Conservation (phyloP, 1,140 invertebrate species). For the Drosophila truncata region DNA sequence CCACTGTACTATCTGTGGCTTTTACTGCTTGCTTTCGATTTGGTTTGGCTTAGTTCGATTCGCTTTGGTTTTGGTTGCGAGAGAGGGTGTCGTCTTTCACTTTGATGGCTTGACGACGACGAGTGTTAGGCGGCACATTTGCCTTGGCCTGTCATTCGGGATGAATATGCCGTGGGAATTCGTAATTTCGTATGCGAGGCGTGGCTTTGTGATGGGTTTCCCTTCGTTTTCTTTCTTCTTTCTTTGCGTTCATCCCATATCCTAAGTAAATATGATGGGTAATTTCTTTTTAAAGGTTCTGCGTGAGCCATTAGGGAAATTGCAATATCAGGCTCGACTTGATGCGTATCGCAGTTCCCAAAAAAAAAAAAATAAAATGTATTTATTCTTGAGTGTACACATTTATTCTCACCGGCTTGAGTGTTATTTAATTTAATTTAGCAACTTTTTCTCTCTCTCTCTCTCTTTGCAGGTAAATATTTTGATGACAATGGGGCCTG, state of each 20-base stretch:
- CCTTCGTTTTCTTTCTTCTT: background rate
- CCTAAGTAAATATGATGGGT: slow-evolving; percentile 81
- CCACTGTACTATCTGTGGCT: slow-evolving; percentile 32
- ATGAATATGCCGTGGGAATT: slow-evolving; percentile 80
- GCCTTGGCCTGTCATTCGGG: slow-evolving; percentile 39
- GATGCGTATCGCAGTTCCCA: slow-evolving; percentile 36
- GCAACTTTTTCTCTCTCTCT: slow-evolving; percentile 9
- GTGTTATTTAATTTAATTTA: slow-evolving; percentile 31
- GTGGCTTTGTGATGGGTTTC: slow-evolving; percentile 34
- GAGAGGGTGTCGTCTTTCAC: slow-evolving; percentile 38
- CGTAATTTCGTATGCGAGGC: slow-evolving; percentile 76
- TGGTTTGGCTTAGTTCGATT: slow-evolving; percentile 16
- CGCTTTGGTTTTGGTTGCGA: slow-evolving; percentile 14
- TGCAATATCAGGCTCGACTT: slow-evolving; percentile 55
- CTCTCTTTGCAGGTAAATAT: slow-evolving; percentile 63
- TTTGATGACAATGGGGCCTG: background rate
- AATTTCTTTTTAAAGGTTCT: slow-evolving; percentile 79
- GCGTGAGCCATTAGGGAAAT: slow-evolving; percentile 77
- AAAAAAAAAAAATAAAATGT: slow-evolving; percentile 75
- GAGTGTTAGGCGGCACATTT: slow-evolving; percentile 72
- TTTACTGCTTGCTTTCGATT: slow-evolving; percentile 14
- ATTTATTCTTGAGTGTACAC: slow-evolving; percentile 12
- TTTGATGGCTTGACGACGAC: slow-evolving; percentile 49
- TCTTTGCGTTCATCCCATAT: slow-evolving; percentile 46
- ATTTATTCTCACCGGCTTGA: slow-evolving; percentile 10